Conservation (phyloP, 2,113 vertebrate genomes). For the Otolemur garnettii region DNA sequence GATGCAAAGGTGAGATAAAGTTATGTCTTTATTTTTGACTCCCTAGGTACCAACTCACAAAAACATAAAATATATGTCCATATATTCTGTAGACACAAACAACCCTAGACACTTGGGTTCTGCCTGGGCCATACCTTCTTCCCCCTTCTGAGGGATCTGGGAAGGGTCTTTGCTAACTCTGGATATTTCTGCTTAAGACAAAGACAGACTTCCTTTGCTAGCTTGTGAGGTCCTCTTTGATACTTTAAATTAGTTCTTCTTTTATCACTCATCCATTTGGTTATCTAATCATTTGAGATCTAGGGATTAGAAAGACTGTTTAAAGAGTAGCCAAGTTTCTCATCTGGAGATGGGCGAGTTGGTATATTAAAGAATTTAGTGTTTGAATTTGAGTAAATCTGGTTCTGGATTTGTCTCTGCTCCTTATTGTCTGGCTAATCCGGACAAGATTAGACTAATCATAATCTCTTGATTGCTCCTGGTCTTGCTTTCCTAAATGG, state of each 20-base stretch:
- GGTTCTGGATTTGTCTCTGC: not conserved
- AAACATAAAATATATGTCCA: not conserved
- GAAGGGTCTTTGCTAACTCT: accelerated
- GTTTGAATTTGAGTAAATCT: not conserved
- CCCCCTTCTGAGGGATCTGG: not conserved
- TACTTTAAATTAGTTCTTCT: not conserved
- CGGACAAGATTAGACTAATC: not conserved
- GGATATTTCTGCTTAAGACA: not conserved
- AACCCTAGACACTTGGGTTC: not conserved
- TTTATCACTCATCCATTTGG: not conserved
- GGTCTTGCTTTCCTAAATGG: not conserved
- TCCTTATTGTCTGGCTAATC: not conserved
- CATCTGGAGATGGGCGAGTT: not conserved
- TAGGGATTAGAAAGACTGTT: not conserved
- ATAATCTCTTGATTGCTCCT: not conserved
- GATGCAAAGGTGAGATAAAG: not conserved
- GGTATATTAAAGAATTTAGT: not conserved
- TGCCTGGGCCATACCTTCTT: not conserved
- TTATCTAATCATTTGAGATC: not conserved
- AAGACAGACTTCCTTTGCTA: not conserved
- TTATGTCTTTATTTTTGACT: not conserved
- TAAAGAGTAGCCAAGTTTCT: not conserved
- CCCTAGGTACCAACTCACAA: not conserved
- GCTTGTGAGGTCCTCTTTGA: not conserved
- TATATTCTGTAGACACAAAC: not conserved